Evolutionary conservation across 2,888 invertebrate species (phyloP).

Genomic region (Dryocosmus kuriphilus): DNA sequence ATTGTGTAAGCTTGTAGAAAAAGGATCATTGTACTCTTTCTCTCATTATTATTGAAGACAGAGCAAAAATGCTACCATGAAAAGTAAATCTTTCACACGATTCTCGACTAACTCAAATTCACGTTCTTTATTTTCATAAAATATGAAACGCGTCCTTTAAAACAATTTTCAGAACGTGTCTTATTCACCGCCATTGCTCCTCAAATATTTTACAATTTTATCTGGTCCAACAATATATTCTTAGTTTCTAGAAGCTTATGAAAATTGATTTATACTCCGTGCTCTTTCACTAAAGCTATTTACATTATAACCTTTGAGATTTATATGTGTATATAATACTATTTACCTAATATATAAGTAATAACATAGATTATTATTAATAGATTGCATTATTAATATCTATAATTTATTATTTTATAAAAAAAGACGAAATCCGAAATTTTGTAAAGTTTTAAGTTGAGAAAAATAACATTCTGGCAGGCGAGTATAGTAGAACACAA

Average conservation of each 20-base stretch:
- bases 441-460: background rate
- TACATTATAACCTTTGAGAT: background rate
- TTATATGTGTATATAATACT: background rate
- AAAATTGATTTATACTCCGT: background rate
- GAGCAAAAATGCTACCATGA: background rate
- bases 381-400: background rate
- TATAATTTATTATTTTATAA: background rate
- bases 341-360: too few species aligned
- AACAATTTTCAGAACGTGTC: conserved; percentile 4
- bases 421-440: background rate
- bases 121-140: background rate
- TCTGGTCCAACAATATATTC: background rate
- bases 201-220: background rate
- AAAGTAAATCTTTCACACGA: background rate
- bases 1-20: background rate
- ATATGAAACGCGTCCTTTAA: background rate
- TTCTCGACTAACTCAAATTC: background rate
- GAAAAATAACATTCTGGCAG: background rate
- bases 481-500: background rate
- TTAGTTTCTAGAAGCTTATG: background rate
- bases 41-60: background rate
- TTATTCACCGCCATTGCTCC: background rate
- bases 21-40: background rate
- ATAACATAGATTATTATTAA: background rate
- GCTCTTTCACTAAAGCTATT: background rate